phyloP scores from a whole-genome alignment of 2,888 invertebrate genomes.

The Maniola hyperantus region DNA sequence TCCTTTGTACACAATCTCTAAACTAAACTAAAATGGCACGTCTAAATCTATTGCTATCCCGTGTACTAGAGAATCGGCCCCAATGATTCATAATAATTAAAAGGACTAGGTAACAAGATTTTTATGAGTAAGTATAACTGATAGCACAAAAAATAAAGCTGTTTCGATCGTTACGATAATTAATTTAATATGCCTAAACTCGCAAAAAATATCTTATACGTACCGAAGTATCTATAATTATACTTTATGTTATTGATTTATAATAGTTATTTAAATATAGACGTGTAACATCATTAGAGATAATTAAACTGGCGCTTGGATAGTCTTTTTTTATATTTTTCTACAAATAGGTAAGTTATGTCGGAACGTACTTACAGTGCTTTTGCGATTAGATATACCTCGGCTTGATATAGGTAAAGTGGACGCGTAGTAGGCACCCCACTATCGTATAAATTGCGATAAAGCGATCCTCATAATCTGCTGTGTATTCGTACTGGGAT shows the following conservation, averaged over 20 bases:
- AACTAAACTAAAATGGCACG: no score
- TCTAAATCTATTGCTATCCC: no score
- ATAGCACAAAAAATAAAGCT: no score
- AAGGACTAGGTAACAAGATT: no score
- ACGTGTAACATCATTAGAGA: not conserved
- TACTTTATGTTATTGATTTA: not conserved
- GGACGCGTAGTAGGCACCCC: slow-evolving; percentile 31
- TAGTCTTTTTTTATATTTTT: slow-evolving; percentile 5
- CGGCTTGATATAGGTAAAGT: slow-evolving; percentile 33
- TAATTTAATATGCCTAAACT: no score
- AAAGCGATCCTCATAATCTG: slow-evolving; percentile 29
- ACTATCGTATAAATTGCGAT: slow-evolving; percentile 34
- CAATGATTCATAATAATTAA: no score
- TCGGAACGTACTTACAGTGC: slow-evolving; percentile 22
- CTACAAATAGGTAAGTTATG: not conserved
- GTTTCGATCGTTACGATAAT: no score
- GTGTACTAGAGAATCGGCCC: no score
- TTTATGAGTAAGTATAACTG: no score
- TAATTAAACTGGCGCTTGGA: not conserved
- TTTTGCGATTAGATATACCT: slow-evolving; percentile 43
- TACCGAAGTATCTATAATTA: not conserved
- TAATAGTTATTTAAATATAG: not conserved
- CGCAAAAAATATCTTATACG: not conserved
- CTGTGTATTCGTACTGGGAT: slow-evolving; percentile 22
- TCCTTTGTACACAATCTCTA: no score